Evolutionary conservation across 1,140 invertebrate species (phyloP).

Genomic region (Caerostris darwini): DNA sequence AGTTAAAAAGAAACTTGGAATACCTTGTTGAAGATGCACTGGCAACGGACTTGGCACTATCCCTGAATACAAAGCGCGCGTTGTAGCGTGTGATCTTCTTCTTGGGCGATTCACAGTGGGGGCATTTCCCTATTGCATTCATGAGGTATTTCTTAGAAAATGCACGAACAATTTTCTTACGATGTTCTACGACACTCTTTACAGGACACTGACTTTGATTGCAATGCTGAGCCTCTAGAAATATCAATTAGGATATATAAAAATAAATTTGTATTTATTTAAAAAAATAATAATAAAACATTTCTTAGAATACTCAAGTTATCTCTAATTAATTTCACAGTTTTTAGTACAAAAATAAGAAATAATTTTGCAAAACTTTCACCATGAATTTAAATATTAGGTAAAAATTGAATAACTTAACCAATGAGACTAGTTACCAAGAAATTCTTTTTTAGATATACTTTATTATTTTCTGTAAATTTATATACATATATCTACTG

Average conservation of each 20-base stretch:
- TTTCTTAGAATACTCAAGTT: too few relatives aligned
- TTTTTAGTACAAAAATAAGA: too few relatives aligned
- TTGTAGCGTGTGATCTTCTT: conserved; percentile 77
- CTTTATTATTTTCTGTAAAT: too few relatives aligned
- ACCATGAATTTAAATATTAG: too few relatives aligned
- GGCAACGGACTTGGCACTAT: not conserved
- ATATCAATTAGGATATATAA: not conserved
- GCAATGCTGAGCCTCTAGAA: not conserved
- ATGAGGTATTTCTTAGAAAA: conserved; percentile 79
- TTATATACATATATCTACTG: too few relatives aligned
- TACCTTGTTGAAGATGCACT: not conserved
- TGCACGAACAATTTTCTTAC: conserved; percentile 78
- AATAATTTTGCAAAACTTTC: too few relatives aligned
- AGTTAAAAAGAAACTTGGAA: not conserved
- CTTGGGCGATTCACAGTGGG: conserved; percentile 79
- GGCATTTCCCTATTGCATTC: conserved; percentile 79
- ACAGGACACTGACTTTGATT: conserved; percentile 40
- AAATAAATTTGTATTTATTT: not conserved
- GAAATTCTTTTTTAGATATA: too few relatives aligned
- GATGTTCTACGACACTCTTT: conserved; percentile 79
- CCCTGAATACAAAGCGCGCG: not conserved
- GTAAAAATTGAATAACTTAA: too few relatives aligned
- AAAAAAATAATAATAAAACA: too few relatives aligned
- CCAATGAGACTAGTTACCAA: too few relatives aligned
- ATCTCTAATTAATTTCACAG: too few relatives aligned